phyloP scores from a whole-genome alignment of 2,888 invertebrate species.

The Chalcis sispes region DNA sequence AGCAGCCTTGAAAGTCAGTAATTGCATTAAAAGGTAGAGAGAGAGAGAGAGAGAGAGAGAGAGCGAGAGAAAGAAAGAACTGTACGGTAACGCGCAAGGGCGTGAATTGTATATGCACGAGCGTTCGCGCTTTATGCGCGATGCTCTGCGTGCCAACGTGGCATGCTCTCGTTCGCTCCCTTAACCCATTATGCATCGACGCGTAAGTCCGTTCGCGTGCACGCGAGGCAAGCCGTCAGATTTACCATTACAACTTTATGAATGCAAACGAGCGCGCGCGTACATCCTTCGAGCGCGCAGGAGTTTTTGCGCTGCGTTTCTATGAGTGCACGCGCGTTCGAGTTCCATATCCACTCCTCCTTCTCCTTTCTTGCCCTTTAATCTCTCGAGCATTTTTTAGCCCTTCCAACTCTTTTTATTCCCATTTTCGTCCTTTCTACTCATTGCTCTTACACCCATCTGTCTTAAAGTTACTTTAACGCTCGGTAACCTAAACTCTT shows the following conservation, averaged over 20 bases:
- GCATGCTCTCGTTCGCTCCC: slow-evolving; percentile 12
- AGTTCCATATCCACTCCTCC: slow-evolving; percentile 11
- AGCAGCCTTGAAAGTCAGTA: slow-evolving; percentile 37
- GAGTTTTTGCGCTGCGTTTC: slow-evolving; percentile 28
- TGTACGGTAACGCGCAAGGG: neutral
- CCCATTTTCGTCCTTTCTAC: too few species aligned
- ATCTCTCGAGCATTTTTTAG: neutral
- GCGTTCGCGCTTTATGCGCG: neutral
- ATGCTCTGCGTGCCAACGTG: neutral
- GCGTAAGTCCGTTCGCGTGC: slow-evolving; percentile 31
- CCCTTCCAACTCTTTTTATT: neutral
- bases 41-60: neutral
- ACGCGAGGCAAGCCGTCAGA: slow-evolving; percentile 24
- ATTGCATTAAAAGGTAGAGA: neutral
- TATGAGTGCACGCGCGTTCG: slow-evolving; percentile 12
- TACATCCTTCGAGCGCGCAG: neutral
- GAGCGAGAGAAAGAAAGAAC: slow-evolving; percentile 1
- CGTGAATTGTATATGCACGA: neutral
- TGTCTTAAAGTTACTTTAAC: too few species aligned
- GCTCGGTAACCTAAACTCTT: too few species aligned
- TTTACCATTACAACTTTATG: slow-evolving; percentile 57
- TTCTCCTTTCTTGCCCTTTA: neutral
- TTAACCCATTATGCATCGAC: slow-evolving; percentile 50
- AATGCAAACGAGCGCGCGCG: slow-evolving; percentile 58
- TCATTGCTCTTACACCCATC: too few species aligned